Evolutionary conservation across 2,797 vertebrate species (phyloP).

Genomic region (Brotula barbata): DNA sequence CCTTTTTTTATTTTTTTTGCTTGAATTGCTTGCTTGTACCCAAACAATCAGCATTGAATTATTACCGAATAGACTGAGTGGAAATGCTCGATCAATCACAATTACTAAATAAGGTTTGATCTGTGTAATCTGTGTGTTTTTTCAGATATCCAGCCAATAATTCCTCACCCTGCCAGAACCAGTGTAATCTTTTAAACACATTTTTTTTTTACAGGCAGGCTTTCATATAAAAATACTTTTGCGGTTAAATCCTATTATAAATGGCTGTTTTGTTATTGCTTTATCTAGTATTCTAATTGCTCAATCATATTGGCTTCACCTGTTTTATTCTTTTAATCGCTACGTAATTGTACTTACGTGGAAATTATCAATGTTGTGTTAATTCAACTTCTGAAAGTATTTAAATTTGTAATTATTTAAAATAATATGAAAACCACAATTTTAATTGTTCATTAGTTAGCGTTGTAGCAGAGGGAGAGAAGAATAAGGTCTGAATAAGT

Average conservation of each 20-base stretch:
- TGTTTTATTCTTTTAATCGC: background rate
- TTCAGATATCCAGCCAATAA: background rate
- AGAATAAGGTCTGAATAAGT: too few relatives aligned
- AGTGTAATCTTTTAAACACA: background rate
- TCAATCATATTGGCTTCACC: background rate
- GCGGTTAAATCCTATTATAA: background rate
- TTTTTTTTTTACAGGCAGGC: constrained; percentile 5
- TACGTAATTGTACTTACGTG: background rate
- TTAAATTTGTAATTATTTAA: too few relatives aligned
- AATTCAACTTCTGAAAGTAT: too few relatives aligned
- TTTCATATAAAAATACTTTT: background rate
- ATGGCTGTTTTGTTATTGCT: background rate
- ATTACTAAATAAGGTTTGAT: constrained; percentile 33
- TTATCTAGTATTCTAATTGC: background rate
- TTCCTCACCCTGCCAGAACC: constrained; percentile 7
- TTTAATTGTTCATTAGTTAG: too few relatives aligned
- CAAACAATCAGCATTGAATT: constrained; percentile 42
- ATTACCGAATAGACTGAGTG: constrained; percentile 25
- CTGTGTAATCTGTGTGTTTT: constrained; percentile 10
- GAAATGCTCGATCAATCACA: constrained; percentile 25
- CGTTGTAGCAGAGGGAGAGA: too few relatives aligned
- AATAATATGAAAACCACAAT: too few relatives aligned
- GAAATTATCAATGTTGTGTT: too few relatives aligned
- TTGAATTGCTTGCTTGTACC: constrained; percentile 32
- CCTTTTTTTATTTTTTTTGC: constrained; percentile 29